These are phyloP conservation scores for Suncus etruscus DNA, from an alignment of 2,113 vertebrate genomes.

Conservation along the genomic window DNA sequence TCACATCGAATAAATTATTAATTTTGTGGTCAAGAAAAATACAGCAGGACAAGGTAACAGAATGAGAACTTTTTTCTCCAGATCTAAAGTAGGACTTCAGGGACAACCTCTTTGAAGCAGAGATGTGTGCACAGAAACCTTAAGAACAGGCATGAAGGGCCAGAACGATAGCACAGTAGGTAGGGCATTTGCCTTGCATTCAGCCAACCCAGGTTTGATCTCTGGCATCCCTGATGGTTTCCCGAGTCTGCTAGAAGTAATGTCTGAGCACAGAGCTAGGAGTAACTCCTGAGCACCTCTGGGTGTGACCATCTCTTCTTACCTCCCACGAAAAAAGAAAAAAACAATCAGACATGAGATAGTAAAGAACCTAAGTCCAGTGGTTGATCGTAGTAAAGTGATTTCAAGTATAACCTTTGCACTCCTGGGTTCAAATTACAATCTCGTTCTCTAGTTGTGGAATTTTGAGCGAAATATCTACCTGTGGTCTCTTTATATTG, in stretches of 20 bases:
- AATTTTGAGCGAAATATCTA: neutral
- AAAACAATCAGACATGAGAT: neutral
- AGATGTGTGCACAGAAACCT: neutral
- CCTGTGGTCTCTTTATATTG: neutral
- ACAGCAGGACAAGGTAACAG: neutral
- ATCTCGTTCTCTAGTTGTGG: neutral
- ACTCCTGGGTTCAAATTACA: neutral
- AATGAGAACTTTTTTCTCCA: neutral
- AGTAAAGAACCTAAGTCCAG: neutral
- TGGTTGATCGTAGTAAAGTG: no score
- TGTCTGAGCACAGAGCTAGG: no score
- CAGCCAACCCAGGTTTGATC: no score
- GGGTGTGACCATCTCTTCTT: no score
- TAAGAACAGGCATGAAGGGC: neutral
- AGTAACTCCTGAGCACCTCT: no score
- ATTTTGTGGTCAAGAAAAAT: neutral
- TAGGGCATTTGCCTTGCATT: no score
- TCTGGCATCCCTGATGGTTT: no score
- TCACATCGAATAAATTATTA: neutral
- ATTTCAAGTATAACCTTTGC: neutral
- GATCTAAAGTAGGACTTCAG: conserved; percentile 4
- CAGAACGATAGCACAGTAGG: no score
- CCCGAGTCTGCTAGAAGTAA: no score
- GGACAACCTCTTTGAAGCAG: neutral
- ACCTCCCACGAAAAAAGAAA: no score